These are phyloP conservation scores for Chelon labrosus DNA, from an alignment of 2,797 vertebrate species.

Conservation along the genomic window DNA sequence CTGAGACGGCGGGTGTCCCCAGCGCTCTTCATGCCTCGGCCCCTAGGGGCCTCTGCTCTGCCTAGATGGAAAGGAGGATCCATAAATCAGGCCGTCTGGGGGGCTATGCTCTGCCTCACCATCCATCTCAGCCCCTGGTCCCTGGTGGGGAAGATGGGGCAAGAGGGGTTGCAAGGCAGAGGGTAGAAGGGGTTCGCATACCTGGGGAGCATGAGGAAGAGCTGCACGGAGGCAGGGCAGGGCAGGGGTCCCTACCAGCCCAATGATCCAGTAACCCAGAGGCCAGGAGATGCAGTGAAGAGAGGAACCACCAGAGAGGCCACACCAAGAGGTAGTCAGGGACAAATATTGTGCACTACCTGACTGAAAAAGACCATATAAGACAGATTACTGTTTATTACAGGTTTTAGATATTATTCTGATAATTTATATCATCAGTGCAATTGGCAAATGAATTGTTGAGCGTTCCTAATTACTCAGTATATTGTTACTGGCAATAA, in stretches of 20 bases:
- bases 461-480: neutral
- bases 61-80: slow-evolving; percentile 87
- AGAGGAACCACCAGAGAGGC: slow-evolving; percentile 61
- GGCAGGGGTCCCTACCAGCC: slow-evolving; percentile 49
- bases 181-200: slow-evolving; percentile 55
- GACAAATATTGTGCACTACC: neutral
- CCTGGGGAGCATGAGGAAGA: slow-evolving; percentile 57
- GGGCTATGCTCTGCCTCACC: slow-evolving; percentile 62
- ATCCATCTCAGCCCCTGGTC: slow-evolving; percentile 83
- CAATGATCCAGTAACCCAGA: slow-evolving; percentile 60
- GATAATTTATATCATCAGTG: neutral
- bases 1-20: slow-evolving; percentile 83
- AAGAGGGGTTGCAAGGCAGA: slow-evolving; percentile 59
- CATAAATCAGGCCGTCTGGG: slow-evolving; percentile 93
- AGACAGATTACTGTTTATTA: neutral
- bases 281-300: slow-evolving; percentile 48
- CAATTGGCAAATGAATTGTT: neutral
- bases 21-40: slow-evolving; percentile 84
- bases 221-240: slow-evolving; percentile 39
- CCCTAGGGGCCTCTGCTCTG: slow-evolving; percentile 86
- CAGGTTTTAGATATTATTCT: neutral
- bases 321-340: slow-evolving; percentile 36
- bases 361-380: too few species aligned
- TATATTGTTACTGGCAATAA: neutral
- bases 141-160: slow-evolving; percentile 52